These are phyloP conservation scores for Zoanthus gigantus DNA, from an alignment of 92 coral and sea anemone genomes.

Conservation along the genomic window DNA sequence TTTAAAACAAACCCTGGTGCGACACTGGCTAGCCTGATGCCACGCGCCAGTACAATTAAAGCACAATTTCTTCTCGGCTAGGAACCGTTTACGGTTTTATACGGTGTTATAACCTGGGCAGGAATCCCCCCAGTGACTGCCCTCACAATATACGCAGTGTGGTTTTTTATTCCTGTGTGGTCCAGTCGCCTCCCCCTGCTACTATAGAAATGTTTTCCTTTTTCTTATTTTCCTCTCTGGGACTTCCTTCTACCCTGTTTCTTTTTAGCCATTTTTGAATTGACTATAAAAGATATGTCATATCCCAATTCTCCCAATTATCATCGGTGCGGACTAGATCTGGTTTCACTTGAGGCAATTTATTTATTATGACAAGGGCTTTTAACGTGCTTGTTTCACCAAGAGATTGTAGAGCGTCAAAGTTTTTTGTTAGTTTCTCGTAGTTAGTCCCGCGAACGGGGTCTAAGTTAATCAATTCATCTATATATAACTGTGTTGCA, in stretches of 20 bases:
- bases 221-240: conserved; percentile 1
- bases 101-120: neutral
- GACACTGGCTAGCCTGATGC: conserved; percentile 45
- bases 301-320: no score
- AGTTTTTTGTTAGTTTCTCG: no score
- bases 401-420: no score
- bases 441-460: no score
- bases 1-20: conserved; percentile 54
- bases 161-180: neutral
- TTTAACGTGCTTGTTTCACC: no score
- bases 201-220: conserved; percentile 29
- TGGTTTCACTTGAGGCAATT: no score
- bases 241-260: neutral
- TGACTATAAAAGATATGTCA: no score
- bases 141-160: conserved; percentile 27
- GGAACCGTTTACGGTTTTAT: conserved; percentile 46
- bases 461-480: no score
- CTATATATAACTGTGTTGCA: no score
- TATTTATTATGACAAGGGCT: no score
- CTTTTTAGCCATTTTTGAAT: neutral
- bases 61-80: conserved; percentile 39
- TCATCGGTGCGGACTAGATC: no score
- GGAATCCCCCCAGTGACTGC: no score
- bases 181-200: conserved; percentile 19
- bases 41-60: neutral